Evolutionary conservation across 2,888 invertebrate species (phyloP).

Genomic region (Lasioglossum villosulum): DNA sequence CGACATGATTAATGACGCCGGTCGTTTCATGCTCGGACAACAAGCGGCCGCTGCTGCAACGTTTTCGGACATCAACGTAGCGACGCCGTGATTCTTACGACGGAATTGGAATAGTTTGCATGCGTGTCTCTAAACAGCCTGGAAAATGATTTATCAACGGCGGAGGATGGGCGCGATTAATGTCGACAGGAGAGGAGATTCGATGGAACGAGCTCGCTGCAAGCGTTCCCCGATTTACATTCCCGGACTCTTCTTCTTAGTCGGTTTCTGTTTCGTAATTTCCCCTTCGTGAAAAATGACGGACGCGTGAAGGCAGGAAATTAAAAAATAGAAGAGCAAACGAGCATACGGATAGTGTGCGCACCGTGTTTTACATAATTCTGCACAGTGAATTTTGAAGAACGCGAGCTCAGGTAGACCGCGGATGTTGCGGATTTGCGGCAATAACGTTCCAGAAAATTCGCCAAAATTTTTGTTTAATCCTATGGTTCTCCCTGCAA

Average conservation of each 20-base stretch:
- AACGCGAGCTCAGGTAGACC: conserved; percentile 1
- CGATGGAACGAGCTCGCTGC: neutral
- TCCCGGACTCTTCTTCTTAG: neutral
- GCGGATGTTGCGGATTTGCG: neutral
- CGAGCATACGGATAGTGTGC: neutral
- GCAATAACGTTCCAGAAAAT: neutral
- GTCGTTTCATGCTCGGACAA: conserved; percentile 55
- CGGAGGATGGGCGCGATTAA: neutral
- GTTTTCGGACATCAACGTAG: conserved; percentile 52
- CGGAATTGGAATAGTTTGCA: conserved; percentile 37
- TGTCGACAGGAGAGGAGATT: neutral
- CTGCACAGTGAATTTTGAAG: neutral
- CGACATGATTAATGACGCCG: conserved; percentile 62
- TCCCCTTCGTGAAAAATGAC: conserved; percentile 6
- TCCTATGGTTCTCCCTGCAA: neutral
- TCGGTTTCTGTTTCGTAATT: conserved; percentile 8
- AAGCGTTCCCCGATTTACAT: neutral
- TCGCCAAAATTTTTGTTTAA: neutral
- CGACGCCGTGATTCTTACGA: conserved; percentile 41
- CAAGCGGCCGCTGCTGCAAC: conserved; percentile 49
- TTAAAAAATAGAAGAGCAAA: neutral
- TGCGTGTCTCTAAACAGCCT: neutral
- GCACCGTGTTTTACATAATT: neutral
- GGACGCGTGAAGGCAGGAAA: neutral
- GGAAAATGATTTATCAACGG: conserved; percentile 37